Percentiles rank a stretch among this genome's conserved stretches.
These are phyloP conservation scores for Canis aureus DNA, from an alignment of 2,113 vertebrate genomes.

Conservation along the genomic window DNA sequence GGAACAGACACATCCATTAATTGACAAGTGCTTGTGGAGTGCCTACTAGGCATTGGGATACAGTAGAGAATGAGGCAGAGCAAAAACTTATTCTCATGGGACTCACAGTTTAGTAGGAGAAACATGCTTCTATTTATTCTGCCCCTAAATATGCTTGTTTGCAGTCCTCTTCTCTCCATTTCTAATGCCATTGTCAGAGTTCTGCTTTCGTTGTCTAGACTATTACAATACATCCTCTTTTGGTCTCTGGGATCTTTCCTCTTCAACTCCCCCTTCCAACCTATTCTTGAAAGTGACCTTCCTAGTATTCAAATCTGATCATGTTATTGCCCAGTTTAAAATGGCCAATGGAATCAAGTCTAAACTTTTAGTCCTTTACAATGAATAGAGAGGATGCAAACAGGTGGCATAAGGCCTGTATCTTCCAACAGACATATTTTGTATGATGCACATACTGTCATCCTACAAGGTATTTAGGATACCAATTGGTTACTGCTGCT, in stretches of 20 bases:
- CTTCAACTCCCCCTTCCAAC: background rate
- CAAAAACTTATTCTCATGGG: background rate
- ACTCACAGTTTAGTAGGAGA: background rate
- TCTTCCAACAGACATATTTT: background rate
- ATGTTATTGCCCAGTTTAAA: background rate
- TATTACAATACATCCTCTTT: rapidly evolving
- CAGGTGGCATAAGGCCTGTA: background rate
- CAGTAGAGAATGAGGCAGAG: background rate
- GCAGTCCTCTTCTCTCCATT: background rate
- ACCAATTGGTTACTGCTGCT: background rate
- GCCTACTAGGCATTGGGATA: background rate
- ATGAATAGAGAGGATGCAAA: background rate
- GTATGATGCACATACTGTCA: background rate
- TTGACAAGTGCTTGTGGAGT: background rate
- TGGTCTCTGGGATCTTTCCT: background rate
- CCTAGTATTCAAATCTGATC: background rate
- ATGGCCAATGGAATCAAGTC: background rate
- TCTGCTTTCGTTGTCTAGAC: background rate
- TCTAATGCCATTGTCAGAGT: background rate
- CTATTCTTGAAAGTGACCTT: background rate
- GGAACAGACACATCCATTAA: background rate
- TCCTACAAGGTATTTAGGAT: background rate
- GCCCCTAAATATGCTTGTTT: background rate
- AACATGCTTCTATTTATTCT: background rate
- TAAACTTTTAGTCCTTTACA: rapidly evolving